Percentiles rank a stretch among this genome's conserved stretches.
Evolutionary conservation across 2,888 invertebrate species (phyloP).

Genomic region (Camponotus fellah): DNA sequence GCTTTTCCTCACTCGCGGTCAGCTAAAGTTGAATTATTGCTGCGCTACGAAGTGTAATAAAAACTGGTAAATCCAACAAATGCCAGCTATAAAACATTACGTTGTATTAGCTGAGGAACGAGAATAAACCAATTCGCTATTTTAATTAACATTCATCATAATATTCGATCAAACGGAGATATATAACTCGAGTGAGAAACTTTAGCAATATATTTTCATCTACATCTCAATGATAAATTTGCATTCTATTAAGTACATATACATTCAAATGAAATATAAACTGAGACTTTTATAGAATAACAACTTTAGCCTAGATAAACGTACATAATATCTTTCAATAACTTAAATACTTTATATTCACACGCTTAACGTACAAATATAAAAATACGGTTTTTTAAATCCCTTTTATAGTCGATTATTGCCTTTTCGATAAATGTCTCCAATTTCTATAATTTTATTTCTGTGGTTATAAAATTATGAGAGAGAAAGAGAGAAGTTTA

Average conservation of each 20-base stretch:
- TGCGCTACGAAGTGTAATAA: slow-evolving; percentile 12
- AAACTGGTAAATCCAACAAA: slow-evolving; percentile 3
- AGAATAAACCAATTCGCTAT: slow-evolving; percentile 8
- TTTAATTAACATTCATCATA: slow-evolving; percentile 42
- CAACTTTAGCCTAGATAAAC: too few relatives aligned
- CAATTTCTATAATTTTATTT: background rate
- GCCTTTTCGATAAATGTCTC: background rate
- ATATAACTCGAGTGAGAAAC: background rate
- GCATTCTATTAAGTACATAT: background rate
- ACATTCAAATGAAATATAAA: too few relatives aligned
- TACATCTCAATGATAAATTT: background rate
- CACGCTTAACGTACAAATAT: background rate
- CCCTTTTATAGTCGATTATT: background rate
- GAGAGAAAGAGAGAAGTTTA: background rate
- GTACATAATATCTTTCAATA: background rate
- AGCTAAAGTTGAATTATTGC: slow-evolving; percentile 19
- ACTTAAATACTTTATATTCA: slow-evolving; percentile 7
- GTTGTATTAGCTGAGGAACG: slow-evolving; percentile 6
- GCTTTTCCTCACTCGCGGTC: slow-evolving; percentile 17
- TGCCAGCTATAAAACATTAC: slow-evolving; percentile 11
- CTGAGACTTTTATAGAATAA: too few relatives aligned
- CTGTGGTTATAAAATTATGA: background rate
- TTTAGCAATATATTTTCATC: background rate
- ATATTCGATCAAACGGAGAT: background rate
- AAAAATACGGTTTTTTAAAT: background rate